These are phyloP conservation scores for Solenodon paradoxus DNA, from an alignment of 2,113 vertebrate species.

Conservation along the genomic window DNA sequence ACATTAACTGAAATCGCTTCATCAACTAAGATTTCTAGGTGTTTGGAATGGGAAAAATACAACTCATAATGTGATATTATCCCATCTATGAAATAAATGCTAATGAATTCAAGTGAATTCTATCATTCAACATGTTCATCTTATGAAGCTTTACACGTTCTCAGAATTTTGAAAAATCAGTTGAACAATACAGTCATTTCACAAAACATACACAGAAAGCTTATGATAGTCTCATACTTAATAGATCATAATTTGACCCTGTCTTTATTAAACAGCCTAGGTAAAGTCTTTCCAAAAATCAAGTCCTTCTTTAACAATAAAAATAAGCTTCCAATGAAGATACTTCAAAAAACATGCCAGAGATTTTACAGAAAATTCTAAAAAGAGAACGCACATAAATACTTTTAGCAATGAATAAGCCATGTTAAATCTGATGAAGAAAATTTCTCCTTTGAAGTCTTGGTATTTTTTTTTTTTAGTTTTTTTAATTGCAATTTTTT, in stretches of 20 bases:
- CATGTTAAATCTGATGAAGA: background rate
- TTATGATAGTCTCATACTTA: background rate
- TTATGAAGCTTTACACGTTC: background rate
- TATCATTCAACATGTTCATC: background rate
- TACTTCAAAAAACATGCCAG: background rate
- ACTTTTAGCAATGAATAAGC: background rate
- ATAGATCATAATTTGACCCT: background rate
- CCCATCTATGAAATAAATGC: background rate
- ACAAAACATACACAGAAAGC: background rate
- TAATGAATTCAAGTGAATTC: background rate
- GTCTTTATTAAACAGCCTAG: background rate
- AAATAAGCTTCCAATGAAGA: slow-evolving; percentile 25
- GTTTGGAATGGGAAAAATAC: background rate
- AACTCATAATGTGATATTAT: background rate
- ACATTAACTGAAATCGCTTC: background rate
- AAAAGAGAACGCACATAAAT: background rate
- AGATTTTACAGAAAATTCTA: slow-evolving; percentile 37
- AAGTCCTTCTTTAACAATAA: slow-evolving; percentile 2
- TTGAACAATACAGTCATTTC: background rate
- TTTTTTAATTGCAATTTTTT: too few relatives aligned
- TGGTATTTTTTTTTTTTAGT: too few relatives aligned
- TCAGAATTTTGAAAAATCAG: background rate
- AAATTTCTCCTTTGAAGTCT: background rate
- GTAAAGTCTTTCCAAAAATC: background rate
- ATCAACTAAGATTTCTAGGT: background rate